Base-by-base conservation (phyloP, 2,113 vertebrate species). In the Indri indri region DNA sequence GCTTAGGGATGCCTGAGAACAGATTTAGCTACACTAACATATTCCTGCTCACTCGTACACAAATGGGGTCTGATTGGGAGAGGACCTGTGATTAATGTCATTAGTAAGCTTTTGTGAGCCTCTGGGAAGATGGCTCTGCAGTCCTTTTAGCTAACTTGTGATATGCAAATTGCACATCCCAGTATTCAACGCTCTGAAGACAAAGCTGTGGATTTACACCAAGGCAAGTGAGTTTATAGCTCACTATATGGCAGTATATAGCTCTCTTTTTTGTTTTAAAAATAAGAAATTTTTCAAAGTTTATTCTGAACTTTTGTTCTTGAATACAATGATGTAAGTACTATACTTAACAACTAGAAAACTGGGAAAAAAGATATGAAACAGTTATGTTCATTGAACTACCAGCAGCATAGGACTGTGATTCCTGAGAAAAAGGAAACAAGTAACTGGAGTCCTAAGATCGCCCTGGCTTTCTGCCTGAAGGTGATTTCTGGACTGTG, bases 381-480 rank as follows among this genome's bases (percentile, higher is more conserved):
- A 66, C 14, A 8, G 68, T 79, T 45, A 34, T 27, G 14, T 45
- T 85, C 83, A 50, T 74, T 66, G 73, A 59, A 63, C 57, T 32
- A 42, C 18, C 34, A 76, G 66, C 27, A 77, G 82, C 82, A 40
- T 16, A 65, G 77, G 71, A 32, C 88, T 50, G 32, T 20, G 83
- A 68, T 40, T 65, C 13, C 16, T 27, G 70, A 54, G 61, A 34
- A 50, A 40, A 52, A 45, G 13, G 65, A 86, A 88, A 12, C 22
- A 37, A 83, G 32, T 9, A 30, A 81, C 16, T 13, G 65, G 37
- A 79, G 45, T 82, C 89, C 71, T 86, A 30, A 47, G 63, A 68
- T 76, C 63, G 63, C 81, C 81, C 74, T 93, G 66, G 71, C 73
- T 73, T 66, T 63, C 65, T 88, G 77, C 77, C 93, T 86, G 73